Evolutionary conservation across 2,113 vertebrate species (phyloP).

Genomic region (Phylloscopus whistleri): DNA sequence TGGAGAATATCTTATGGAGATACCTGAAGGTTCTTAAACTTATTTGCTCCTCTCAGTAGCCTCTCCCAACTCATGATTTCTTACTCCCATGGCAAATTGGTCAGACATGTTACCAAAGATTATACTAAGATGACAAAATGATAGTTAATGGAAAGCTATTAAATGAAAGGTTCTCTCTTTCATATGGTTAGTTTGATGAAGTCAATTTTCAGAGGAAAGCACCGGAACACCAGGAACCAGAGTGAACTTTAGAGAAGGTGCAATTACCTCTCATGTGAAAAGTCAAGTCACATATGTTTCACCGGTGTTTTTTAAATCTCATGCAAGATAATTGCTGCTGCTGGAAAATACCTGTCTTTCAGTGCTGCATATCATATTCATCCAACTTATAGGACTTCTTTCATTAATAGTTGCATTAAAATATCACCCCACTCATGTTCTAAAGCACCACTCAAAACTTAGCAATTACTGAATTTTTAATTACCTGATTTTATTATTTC

Average conservation of each 20-base stretch:
- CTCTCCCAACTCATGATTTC: neutral
- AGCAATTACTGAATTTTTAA: conserved; percentile 34
- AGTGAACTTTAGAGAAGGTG: neutral
- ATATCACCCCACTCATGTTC: conserved; percentile 27
- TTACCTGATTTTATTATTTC: neutral
- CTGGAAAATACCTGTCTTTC: conserved; percentile 30
- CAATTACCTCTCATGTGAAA: neutral
- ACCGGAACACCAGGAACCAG: neutral
- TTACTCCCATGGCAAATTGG: neutral
- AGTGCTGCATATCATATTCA: neutral
- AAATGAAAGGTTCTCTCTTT: neutral
- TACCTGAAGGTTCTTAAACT: neutral
- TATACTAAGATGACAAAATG: neutral
- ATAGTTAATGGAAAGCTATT: conserved; percentile 8
- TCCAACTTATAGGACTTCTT: neutral
- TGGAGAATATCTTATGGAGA: neutral
- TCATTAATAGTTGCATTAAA: conserved; percentile 22
- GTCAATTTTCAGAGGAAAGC: neutral
- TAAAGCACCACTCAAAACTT: conserved; percentile 32
- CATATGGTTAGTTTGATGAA: neutral
- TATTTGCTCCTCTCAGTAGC: neutral
- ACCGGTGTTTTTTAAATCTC: neutral
- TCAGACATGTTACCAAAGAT: neutral
- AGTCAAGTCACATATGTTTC: neutral
- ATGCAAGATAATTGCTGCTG: neutral